Conservation (phyloP, 2,113 vertebrate species). For the Triplophysa rosa region DNA sequence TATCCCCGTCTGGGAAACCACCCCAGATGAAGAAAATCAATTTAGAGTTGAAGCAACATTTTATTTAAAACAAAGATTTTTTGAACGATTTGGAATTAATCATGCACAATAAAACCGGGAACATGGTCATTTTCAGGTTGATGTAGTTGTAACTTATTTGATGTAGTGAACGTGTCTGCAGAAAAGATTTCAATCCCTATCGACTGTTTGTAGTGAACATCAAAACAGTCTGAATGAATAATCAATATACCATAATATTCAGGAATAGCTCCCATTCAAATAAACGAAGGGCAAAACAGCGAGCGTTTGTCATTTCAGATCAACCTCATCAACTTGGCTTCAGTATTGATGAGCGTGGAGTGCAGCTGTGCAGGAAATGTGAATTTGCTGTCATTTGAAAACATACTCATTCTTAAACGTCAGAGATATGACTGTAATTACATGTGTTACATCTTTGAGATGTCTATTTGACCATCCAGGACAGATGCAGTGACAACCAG, state of each 20-base stretch:
- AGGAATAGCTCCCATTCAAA: not conserved
- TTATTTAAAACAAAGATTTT: too few species aligned
- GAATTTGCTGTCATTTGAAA: conserved; percentile 13
- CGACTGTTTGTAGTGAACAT: too few species aligned
- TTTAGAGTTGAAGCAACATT: too few species aligned
- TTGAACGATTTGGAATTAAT: too few species aligned
- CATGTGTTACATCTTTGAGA: conserved; percentile 24
- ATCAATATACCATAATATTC: not conserved
- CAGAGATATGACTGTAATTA: conserved; percentile 35
- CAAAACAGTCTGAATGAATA: not conserved
- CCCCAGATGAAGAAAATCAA: too few species aligned
- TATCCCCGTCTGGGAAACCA: too few species aligned
- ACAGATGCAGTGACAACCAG: conserved; percentile 48
- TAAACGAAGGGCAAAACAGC: not conserved
- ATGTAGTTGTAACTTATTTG: too few species aligned
- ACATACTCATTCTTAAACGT: conserved; percentile 10
- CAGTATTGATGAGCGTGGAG: not conserved
- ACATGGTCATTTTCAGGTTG: too few species aligned
- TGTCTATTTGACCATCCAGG: conserved; percentile 45
- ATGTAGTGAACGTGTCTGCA: too few species aligned
- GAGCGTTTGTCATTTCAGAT: not conserved
- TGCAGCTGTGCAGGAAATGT: not conserved
- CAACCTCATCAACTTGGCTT: not conserved
- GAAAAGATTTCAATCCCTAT: too few species aligned
- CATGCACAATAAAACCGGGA: too few species aligned